Conservation (phyloP, 1,140 invertebrate genomes). For the Mactra quadrangularis region DNA sequence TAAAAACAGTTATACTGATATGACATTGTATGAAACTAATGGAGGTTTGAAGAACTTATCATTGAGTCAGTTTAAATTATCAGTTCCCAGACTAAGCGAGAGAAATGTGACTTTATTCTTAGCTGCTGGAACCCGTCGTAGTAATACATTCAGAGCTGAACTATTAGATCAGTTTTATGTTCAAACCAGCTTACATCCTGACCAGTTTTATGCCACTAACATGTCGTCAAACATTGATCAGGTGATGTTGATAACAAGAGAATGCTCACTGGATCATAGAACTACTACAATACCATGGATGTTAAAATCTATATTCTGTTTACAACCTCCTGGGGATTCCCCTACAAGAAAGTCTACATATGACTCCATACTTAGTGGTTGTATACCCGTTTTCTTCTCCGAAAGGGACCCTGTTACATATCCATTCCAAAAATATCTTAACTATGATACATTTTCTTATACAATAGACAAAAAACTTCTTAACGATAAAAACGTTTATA, state of each 20-base stretch:
- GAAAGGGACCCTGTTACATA: slow-evolving; percentile 48
- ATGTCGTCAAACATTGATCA: slow-evolving; percentile 11
- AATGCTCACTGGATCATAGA: slow-evolving; percentile 60
- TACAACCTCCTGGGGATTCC: slow-evolving; percentile 75
- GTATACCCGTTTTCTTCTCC: slow-evolving; percentile 75
- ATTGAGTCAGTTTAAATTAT: not conserved
- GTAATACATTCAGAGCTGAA: slow-evolving; percentile 59
- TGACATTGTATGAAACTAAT: slow-evolving; percentile 6
- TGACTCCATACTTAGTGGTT: slow-evolving; percentile 73
- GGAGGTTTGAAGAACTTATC: slow-evolving; percentile 4
- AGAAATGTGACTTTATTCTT: slow-evolving; percentile 68
- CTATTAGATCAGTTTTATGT: slow-evolving; percentile 70
- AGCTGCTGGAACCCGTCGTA: slow-evolving; percentile 56
- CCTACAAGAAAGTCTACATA: slow-evolving; percentile 78
- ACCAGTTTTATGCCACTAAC: slow-evolving; percentile 34
- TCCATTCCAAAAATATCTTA: slow-evolving; percentile 65
- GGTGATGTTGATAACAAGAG: slow-evolving; percentile 69
- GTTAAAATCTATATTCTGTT: slow-evolving; percentile 72
- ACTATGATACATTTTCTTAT: slow-evolving; percentile 69
- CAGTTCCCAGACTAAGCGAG: slow-evolving; percentile 23
- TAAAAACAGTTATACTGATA: slow-evolving; percentile 2
- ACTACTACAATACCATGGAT: slow-evolving; percentile 72
- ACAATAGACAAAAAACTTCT: slow-evolving; percentile 55
- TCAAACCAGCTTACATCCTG: slow-evolving; percentile 47
- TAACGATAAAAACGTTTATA: slow-evolving; percentile 40